Percentiles rank a stretch among this genome's conserved stretches.
These are phyloP conservation scores for Aspidiotus rigidus DNA, from an alignment of 2,888 invertebrate species.

Conservation along the genomic window DNA sequence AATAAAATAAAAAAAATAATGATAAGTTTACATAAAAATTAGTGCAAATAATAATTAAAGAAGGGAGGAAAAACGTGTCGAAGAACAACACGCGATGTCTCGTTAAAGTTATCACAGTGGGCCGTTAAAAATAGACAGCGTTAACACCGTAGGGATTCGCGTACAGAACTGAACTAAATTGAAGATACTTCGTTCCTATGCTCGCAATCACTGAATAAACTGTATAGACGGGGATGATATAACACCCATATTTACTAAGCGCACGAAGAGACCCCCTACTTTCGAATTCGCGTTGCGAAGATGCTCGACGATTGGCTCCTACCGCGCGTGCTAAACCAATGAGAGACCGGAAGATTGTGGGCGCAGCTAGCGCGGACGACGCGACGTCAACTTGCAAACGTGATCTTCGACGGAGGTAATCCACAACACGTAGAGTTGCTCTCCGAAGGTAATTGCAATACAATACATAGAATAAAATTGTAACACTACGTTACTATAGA, in stretches of 20 bases:
- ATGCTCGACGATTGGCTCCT: conserved; percentile 16
- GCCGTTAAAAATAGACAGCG: conserved; percentile 21
- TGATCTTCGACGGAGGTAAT: too few species aligned
- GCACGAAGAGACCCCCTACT: conserved; percentile 5
- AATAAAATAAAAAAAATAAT: too few species aligned
- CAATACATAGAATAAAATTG: too few species aligned
- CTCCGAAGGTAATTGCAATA: too few species aligned
- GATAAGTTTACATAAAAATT: too few species aligned
- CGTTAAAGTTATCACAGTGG: conserved; percentile 28
- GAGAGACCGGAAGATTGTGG: conserved; percentile 12
- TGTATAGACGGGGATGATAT: conserved; percentile 22
- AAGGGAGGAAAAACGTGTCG: conserved; percentile 8
- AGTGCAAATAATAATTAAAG: not conserved
- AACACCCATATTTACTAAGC: conserved; percentile 22
- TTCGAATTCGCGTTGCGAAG: not conserved
- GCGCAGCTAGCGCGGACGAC: conserved; percentile 6
- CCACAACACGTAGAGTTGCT: too few species aligned
- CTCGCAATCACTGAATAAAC: conserved; percentile 6
- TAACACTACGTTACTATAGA: too few species aligned
- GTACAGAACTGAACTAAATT: conserved; percentile 17
- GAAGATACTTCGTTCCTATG: conserved; percentile 5
- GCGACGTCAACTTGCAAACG: too few species aligned
- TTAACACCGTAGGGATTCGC: conserved; percentile 28
- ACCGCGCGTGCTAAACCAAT: conserved; percentile 14
- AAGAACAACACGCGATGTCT: conserved; percentile 16